These are phyloP conservation scores for Sebastes miniatus DNA, from an alignment of 2,797 vertebrate species.

Conservation along the genomic window DNA sequence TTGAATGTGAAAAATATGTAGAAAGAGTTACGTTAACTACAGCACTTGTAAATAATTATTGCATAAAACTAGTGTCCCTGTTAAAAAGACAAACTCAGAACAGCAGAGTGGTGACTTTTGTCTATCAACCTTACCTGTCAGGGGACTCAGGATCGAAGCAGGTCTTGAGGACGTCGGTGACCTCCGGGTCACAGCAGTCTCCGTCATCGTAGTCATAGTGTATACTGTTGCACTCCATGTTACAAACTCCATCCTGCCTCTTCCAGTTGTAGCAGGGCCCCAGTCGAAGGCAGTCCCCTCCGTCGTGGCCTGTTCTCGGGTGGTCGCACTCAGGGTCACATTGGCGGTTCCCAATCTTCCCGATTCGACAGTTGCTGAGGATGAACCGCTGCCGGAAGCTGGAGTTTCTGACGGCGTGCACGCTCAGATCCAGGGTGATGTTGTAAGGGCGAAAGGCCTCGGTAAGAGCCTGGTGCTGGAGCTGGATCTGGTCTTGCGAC, in stretches of 20 bases:
- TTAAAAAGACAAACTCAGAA: not conserved
- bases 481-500: slow-evolving; percentile 82
- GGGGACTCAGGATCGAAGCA: slow-evolving; percentile 96
- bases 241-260: slow-evolving; percentile 90
- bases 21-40: not conserved
- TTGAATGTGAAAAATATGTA: not conserved
- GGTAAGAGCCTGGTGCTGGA: slow-evolving; percentile 85
- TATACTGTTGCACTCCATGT: slow-evolving; percentile 94
- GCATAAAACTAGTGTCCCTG: not conserved
- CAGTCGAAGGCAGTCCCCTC: slow-evolving; percentile 90
- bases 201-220: slow-evolving; percentile 95
- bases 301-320: slow-evolving; percentile 91
- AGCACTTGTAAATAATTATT: not conserved
- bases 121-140: slow-evolving; percentile 83
- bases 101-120: not conserved
- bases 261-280: slow-evolving; percentile 93
- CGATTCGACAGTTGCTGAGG: slow-evolving; percentile 93
- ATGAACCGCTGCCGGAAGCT: slow-evolving; percentile 85
- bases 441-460: slow-evolving; percentile 91
- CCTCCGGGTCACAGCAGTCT: slow-evolving; percentile 92
- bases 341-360: slow-evolving; percentile 93
- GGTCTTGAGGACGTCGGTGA: slow-evolving; percentile 86
- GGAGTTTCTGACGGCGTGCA: slow-evolving; percentile 85
- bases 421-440: slow-evolving; percentile 89
- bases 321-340: slow-evolving; percentile 96